Evolutionary conservation across 2,888 invertebrate genomes (phyloP).

Genomic region (Andrena camellia): DNA sequence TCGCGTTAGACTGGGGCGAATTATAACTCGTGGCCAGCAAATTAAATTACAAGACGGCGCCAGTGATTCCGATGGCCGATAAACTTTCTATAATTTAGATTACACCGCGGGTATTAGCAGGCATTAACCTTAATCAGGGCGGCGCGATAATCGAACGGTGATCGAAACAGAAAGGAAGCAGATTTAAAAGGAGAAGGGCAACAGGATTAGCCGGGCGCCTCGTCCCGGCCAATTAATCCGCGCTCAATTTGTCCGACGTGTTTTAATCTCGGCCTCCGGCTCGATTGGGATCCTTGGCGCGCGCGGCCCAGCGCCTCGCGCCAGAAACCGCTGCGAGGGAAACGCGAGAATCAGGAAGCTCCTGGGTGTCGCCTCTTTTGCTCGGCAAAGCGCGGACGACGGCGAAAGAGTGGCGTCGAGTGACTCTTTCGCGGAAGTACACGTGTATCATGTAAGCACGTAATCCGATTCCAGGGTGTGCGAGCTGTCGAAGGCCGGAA

Average conservation of each 20-base stretch:
- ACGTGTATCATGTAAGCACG: conserved; percentile 44
- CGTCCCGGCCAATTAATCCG: conserved; percentile 45
- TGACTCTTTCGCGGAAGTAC: conserved; percentile 66
- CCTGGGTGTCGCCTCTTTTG: conserved; percentile 61
- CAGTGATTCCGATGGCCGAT: conserved; percentile 29
- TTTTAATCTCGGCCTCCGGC: not conserved
- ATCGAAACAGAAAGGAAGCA: conserved; percentile 31
- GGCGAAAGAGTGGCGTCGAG: conserved; percentile 57
- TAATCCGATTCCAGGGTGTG: conserved; percentile 52
- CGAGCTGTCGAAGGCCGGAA: conserved; percentile 37
- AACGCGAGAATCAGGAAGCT: conserved; percentile 76
- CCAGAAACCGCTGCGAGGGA: conserved; percentile 59
- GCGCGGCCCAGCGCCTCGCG: conserved; percentile 1
- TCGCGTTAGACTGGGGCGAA: not conserved
- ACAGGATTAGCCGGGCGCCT: conserved; percentile 29
- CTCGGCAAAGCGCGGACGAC: conserved; percentile 56
- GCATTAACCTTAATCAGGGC: conserved; percentile 43
- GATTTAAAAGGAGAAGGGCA: conserved; percentile 23
- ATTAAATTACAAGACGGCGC: conserved; percentile 36
- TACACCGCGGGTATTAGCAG: conserved; percentile 25
- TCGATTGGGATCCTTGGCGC: not conserved
- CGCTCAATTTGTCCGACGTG: conserved; percentile 7
- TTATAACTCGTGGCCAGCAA: conserved; percentile 26
- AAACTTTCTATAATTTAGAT: conserved; percentile 50
- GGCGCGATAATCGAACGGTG: conserved; percentile 1